Conservation (phyloP, 1,140 invertebrate species). For the Sitophilus oryzae region DNA sequence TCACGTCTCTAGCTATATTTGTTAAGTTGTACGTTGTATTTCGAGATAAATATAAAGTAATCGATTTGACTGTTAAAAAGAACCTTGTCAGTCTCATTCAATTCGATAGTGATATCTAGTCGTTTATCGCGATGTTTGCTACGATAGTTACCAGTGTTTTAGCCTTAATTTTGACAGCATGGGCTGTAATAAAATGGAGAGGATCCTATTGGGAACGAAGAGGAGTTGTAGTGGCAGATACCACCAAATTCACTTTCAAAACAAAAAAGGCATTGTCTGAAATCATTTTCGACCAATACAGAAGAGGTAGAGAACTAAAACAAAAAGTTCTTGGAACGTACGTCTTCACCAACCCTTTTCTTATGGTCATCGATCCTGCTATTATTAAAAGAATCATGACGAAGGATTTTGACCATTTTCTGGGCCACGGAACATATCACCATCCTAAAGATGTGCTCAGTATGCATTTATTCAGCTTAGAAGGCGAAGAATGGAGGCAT, state of each 20-base stretch:
- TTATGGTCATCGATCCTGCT: constrained; percentile 2
- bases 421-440: constrained; percentile 39
- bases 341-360: background rate
- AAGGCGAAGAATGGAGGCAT: constrained; percentile 46
- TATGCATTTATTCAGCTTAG: constrained; percentile 45
- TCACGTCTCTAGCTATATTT: too few relatives aligned
- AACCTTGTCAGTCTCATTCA: too few relatives aligned
- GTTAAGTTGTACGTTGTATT: too few relatives aligned
- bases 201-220: background rate
- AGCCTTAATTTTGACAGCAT: too few relatives aligned
- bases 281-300: background rate
- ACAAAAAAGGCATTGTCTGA: background rate
- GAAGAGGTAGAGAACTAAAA: background rate
- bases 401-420: constrained; percentile 41
- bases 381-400: constrained; percentile 6
- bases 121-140: too few relatives aligned
- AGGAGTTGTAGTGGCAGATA: background rate
- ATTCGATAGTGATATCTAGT: too few relatives aligned
- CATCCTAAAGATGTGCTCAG: constrained; percentile 38
- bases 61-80: too few relatives aligned
- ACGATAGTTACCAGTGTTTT: too few relatives aligned
- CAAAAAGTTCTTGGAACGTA: constrained; percentile 7
- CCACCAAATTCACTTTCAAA: background rate
- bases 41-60: too few relatives aligned
- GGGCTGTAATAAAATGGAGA: background rate